A percentile compares a stretch with the other conserved stretches of the same genome.
phyloP scores from a whole-genome alignment of 2,888 invertebrate genomes.

The Torymus texanus region DNA sequence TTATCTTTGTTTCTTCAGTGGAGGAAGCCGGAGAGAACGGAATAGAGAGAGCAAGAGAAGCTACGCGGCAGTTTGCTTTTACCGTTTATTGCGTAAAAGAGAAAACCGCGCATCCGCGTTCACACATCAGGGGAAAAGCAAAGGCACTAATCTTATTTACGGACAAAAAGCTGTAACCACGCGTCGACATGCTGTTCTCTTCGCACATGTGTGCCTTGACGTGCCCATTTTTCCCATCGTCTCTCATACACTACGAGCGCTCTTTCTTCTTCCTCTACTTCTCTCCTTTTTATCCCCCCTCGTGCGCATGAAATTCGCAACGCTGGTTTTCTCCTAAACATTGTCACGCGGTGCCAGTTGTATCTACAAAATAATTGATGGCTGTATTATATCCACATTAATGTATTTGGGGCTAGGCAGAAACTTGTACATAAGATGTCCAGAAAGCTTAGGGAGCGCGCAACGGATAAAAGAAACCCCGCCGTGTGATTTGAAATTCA shows the following conservation, averaged over 20 bases:
- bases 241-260: no score
- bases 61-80: constrained; percentile 62
- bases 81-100: constrained; percentile 70
- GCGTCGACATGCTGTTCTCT: not conserved
- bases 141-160: constrained; percentile 58
- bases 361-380: no score
- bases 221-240: constrained; percentile 5
- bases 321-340: no score
- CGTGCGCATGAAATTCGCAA: no score
- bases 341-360: no score
- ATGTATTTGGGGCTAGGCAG: no score
- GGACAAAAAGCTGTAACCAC: constrained; percentile 51
- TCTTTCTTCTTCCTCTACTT: no score
- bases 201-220: not conserved
- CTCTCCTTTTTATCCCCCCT: no score
- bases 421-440: no score
- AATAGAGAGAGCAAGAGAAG: constrained; percentile 22
- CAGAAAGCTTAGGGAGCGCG: no score
- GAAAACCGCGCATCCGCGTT: constrained; percentile 43
- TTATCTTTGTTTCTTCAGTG: constrained; percentile 70
- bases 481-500: constrained; percentile 5
- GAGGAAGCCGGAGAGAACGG: constrained; percentile 53
- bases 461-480: no score
- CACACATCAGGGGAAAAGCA: constrained; percentile 21
- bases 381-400: no score